phyloP scores from a whole-genome alignment of 2,113 vertebrate species.

The Hystrix brachyura region DNA sequence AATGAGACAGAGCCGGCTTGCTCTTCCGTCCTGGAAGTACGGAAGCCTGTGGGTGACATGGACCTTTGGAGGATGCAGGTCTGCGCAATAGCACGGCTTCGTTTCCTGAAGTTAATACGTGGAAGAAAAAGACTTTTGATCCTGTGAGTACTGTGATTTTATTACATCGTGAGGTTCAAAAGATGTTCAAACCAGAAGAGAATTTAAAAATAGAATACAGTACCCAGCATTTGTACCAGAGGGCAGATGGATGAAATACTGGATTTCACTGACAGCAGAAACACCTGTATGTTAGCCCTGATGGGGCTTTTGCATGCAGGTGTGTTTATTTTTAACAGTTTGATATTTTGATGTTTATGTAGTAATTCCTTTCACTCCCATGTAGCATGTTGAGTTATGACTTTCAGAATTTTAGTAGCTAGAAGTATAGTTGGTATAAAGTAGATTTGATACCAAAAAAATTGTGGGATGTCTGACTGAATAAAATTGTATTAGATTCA shows the following conservation, averaged over 20 bases:
- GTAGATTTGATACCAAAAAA: not conserved
- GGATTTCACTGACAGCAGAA: not conserved
- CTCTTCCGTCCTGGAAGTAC: slow-evolving; percentile 76
- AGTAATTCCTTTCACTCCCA: not conserved
- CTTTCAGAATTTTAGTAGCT: not conserved
- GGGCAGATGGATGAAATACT: not conserved
- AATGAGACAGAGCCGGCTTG: slow-evolving; percentile 87
- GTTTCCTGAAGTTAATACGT: slow-evolving; percentile 91
- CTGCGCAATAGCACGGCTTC: slow-evolving; percentile 90
- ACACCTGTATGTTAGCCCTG: not conserved
- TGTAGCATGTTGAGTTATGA: too few relatives aligned
- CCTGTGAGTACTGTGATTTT: slow-evolving; percentile 81
- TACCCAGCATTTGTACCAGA: not conserved
- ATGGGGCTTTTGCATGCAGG: not conserved
- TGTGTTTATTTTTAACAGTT: not conserved
- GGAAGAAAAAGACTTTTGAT: slow-evolving; percentile 88
- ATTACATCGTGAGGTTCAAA: not conserved
- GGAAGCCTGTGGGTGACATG: slow-evolving; percentile 72
- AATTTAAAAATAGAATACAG: not conserved
- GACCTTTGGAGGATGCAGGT: slow-evolving; percentile 95
- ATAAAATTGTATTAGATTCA: not conserved
- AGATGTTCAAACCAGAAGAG: not conserved
- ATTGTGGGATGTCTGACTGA: not conserved
- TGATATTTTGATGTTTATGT: not conserved
- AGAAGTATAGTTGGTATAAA: not conserved